Evolutionary conservation across 2,888 invertebrate genomes (phyloP).

Genomic region (Andrena fulva): DNA sequence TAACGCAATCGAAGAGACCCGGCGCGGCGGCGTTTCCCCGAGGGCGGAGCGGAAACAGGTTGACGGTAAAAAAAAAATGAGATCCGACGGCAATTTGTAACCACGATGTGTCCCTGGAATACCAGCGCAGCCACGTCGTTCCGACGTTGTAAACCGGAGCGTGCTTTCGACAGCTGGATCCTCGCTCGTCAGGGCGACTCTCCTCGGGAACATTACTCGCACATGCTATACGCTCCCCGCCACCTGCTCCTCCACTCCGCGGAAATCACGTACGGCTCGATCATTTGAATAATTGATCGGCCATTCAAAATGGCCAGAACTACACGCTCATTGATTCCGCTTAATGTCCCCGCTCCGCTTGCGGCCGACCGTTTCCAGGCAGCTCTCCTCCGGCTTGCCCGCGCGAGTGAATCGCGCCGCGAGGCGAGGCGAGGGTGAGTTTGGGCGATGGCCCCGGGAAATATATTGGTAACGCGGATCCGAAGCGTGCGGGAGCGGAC

Average conservation of each 20-base stretch:
- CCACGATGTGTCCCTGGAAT: not conserved
- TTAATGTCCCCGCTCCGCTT: constrained; percentile 60
- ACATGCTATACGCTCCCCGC: constrained; percentile 56
- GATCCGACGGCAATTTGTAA: constrained; percentile 38
- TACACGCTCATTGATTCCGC: constrained; percentile 66
- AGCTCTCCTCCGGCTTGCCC: not conserved
- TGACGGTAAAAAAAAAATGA: not conserved
- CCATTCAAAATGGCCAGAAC: constrained; percentile 55
- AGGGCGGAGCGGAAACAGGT: constrained; percentile 11
- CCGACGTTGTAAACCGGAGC: constrained; percentile 35
- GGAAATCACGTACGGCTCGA: constrained; percentile 65
- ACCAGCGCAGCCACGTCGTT: not conserved
- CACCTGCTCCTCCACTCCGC: constrained; percentile 62
- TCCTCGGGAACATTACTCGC: constrained; percentile 60
- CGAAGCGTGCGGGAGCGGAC: not conserved
- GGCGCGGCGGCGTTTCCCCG: not conserved
- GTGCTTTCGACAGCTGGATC: constrained; percentile 52
- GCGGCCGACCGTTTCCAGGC: not conserved
- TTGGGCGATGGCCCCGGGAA: not conserved
- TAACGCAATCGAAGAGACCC: not conserved
- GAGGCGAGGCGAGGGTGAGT: constrained; percentile 15
- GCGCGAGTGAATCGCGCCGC: constrained; percentile 36
- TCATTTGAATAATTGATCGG: constrained; percentile 73
- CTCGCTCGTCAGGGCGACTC: constrained; percentile 21
- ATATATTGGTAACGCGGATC: not conserved